Conservation (phyloP, 37 sponge, comb jelly and placozoan species). For the Lycopodina hypogea region DNA sequence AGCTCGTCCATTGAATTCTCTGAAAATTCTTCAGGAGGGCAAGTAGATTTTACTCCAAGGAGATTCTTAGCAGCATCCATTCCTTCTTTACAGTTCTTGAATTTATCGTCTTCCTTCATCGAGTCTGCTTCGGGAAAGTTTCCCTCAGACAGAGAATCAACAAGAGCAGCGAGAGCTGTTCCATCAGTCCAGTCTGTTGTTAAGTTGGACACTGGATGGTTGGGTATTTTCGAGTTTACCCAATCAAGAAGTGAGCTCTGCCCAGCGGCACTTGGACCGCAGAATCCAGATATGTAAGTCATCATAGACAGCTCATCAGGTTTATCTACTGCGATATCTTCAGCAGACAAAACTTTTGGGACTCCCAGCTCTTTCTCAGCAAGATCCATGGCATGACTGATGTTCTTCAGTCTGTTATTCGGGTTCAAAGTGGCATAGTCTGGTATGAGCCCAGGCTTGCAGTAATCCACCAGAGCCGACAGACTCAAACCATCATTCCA, state of each 20-base stretch:
- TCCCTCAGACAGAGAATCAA: conserved; percentile 62
- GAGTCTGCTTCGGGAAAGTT: conserved; percentile 45
- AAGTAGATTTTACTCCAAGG: conserved; percentile 44
- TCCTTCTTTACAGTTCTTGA: conserved; percentile 59
- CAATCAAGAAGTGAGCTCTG: conserved; percentile 64
- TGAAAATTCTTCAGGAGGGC: conserved; percentile 70
- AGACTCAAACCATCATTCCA: conserved; percentile 80
- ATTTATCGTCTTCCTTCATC: conserved; percentile 37
- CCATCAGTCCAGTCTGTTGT: conserved; percentile 82
- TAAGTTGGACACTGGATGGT: conserved; percentile 67
- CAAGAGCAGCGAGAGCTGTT: conserved; percentile 65
- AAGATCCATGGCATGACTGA: conserved; percentile 61
- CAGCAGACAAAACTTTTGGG: conserved; percentile 61
- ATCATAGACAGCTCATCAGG: conserved; percentile 84
- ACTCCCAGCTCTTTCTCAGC: conserved; percentile 74
- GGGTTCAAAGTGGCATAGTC: conserved; percentile 61
- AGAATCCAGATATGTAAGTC: conserved; percentile 87
- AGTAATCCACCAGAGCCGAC: conserved; percentile 65
- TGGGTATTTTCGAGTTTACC: conserved; percentile 71
- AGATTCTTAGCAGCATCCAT: conserved; percentile 63
- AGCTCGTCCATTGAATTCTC: conserved; percentile 50
- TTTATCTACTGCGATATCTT: conserved; percentile 60
- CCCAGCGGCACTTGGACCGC: conserved; percentile 66
- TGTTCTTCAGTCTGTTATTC: conserved; percentile 49
- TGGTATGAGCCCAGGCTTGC: conserved; percentile 81